Conservation (phyloP, 2,113 vertebrate species). For the Castor canadensis region DNA sequence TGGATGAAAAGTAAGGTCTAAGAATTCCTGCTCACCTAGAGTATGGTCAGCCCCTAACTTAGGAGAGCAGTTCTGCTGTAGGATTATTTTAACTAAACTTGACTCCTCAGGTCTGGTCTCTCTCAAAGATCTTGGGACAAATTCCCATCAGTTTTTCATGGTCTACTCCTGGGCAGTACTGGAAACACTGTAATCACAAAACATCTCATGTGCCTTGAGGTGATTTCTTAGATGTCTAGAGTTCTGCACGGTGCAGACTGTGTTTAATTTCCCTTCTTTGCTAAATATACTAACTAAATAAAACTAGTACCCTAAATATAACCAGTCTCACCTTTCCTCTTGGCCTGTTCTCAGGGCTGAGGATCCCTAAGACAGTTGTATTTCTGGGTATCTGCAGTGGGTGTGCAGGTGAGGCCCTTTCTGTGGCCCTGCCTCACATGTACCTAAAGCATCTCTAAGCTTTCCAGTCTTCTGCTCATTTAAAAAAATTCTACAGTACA, state of each 20-base stretch:
- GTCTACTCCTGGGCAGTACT: background rate
- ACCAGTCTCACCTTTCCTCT: background rate
- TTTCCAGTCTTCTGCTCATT: background rate
- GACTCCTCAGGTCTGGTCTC: background rate
- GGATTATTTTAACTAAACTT: background rate
- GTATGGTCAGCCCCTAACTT: background rate
- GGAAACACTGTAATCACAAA: background rate
- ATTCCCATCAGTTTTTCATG: background rate
- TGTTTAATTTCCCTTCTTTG: background rate
- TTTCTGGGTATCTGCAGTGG: background rate
- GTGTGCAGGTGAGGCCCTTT: background rate
- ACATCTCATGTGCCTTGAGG: background rate
- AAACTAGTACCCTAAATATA: background rate
- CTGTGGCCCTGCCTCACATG: no score
- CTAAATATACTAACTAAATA: background rate
- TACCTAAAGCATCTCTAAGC: background rate
- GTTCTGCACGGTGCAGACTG: background rate
- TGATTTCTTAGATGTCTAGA: background rate
- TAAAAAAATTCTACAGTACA: no score
- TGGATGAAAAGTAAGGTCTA: background rate
- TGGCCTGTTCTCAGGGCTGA: background rate
- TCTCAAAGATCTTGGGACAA: background rate
- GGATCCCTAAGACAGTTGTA: background rate
- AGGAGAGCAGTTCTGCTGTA: background rate
- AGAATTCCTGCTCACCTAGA: background rate